A percentile compares a stretch with the other conserved stretches of the same genome.
These are phyloP conservation scores for Amphiprion clarkii DNA, from an alignment of 2,797 vertebrate genomes.

Conservation along the genomic window DNA sequence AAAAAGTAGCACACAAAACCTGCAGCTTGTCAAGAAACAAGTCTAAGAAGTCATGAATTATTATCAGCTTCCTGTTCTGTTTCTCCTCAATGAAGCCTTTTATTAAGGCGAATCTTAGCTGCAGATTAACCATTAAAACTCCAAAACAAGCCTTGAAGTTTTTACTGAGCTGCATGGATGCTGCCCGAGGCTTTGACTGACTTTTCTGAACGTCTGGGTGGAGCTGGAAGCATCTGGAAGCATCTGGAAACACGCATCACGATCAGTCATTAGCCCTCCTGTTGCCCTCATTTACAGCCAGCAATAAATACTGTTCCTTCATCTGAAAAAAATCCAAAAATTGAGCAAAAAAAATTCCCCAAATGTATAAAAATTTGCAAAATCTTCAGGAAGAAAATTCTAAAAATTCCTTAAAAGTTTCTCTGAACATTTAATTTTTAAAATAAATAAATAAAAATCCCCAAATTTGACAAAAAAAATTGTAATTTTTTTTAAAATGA, in stretches of 20 bases:
- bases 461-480: no score
- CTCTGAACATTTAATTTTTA: no score
- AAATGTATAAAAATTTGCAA: no score
- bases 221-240: not conserved
- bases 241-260: not conserved
- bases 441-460: no score
- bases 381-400: no score
- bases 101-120: constrained; percentile 5
- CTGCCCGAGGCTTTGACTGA: constrained; percentile 27
- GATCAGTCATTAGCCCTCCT: not conserved
- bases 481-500: no score
- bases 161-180: constrained; percentile 31
- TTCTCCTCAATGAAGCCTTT: not conserved
- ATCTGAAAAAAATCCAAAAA: no score
- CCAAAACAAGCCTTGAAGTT: constrained; percentile 54
- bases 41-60: not conserved
- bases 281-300: no score
- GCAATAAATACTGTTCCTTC: no score
- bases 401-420: no score
- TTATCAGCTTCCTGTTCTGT: not conserved
- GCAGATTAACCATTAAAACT: constrained; percentile 36
- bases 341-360: no score
- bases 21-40: not conserved
- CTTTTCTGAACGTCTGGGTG: constrained; percentile 22
- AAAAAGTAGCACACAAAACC: no score